These are phyloP conservation scores for Globodera rostochiensis DNA, from an alignment of 1,140 invertebrate genomes.

Conservation along the genomic window DNA sequence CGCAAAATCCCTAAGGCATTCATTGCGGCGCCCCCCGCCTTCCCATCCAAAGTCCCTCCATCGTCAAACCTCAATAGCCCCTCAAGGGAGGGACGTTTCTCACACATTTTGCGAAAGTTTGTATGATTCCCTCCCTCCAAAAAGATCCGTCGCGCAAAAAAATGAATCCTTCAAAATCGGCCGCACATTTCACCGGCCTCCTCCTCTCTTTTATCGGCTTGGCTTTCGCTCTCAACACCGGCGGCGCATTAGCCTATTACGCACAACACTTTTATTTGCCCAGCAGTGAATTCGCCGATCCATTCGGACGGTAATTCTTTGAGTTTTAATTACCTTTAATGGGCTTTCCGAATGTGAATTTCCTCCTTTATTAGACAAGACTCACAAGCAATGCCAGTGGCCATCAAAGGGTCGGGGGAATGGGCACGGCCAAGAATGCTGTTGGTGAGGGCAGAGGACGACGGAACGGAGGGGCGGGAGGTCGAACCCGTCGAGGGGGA, in stretches of 20 bases:
- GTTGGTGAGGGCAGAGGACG: conserved; percentile 3
- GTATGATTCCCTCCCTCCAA: neutral
- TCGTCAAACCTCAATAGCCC: too few relatives aligned
- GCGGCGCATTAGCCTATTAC: conserved; percentile 9
- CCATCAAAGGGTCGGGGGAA: neutral
- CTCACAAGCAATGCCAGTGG: neutral
- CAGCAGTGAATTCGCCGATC: conserved; percentile 7
- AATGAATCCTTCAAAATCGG: conserved; percentile 7
- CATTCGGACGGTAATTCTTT: conserved; percentile 5
- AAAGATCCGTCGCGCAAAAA: neutral
- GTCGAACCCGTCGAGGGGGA: neutral
- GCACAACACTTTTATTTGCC: conserved; percentile 23
- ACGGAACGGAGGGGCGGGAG: neutral
- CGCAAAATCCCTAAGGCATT: neutral
- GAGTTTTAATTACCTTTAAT: neutral
- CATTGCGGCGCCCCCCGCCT: too few relatives aligned
- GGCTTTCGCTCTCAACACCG: neutral
- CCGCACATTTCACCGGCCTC: neutral
- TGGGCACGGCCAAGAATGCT: conserved; percentile 9
- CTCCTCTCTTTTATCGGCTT: neutral
- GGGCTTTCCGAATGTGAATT: neutral
- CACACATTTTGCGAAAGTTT: neutral
- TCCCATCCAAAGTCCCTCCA: too few relatives aligned
- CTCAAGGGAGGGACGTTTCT: neutral
- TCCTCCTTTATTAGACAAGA: neutral